Percentiles rank a stretch among this genome's conserved stretches.
Conservation (phyloP, 2,888 invertebrate genomes). For the Hipparchia sbordonii region DNA sequence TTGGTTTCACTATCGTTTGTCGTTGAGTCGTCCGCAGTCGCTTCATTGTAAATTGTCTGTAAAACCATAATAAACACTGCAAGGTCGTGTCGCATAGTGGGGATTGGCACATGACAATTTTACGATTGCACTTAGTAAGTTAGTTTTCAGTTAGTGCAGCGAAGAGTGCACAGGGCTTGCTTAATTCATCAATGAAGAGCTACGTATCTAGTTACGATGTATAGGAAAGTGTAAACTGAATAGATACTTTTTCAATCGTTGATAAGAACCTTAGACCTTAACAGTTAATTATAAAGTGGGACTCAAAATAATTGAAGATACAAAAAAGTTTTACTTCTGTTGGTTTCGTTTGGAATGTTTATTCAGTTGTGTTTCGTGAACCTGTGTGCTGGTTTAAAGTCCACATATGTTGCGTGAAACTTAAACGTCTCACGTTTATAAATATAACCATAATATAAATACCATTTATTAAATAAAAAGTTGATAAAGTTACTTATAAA, state of each 20-base stretch:
- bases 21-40: conserved; percentile 74
- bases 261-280: not conserved
- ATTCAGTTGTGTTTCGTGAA: conserved; percentile 26
- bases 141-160: conserved; percentile 57
- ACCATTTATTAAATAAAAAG: too few species aligned
- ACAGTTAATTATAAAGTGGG: not conserved
- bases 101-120: conserved; percentile 57
- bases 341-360: conserved; percentile 26
- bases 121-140: conserved; percentile 41
- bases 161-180: conserved; percentile 23
- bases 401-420: not conserved
- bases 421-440: not conserved
- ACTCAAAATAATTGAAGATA: not conserved
- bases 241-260: not conserved
- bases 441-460: too few species aligned
- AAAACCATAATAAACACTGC: conserved; percentile 77
- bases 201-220: not conserved
- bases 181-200: not conserved
- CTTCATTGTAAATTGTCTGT: conserved; percentile 79
- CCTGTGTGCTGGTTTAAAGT: not conserved
- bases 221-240: not conserved
- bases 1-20: conserved; percentile 74
- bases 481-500: too few species aligned
- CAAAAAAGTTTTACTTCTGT: not conserved
- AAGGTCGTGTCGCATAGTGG: conserved; percentile 74